phyloP scores from a whole-genome alignment of 2,113 vertebrate species.

The Sigmodon hispidus region DNA sequence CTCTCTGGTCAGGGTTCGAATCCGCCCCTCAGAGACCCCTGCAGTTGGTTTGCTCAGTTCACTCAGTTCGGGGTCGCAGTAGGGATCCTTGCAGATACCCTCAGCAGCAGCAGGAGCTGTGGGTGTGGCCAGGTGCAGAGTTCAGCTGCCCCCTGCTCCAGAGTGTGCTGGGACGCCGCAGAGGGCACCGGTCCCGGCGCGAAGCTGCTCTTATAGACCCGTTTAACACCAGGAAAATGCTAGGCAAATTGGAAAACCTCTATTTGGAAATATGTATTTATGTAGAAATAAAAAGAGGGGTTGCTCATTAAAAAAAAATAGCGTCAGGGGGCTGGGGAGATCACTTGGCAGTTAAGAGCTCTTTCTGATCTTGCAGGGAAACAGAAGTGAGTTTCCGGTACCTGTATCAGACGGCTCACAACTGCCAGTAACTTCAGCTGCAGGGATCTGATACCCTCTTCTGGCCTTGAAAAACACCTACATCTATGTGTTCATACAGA shows the following conservation, averaged over 20 bases:
- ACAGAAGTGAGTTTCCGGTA: neutral
- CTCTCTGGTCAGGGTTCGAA: no score
- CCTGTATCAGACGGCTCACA: neutral
- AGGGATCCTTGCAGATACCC: no score
- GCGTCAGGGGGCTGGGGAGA: neutral
- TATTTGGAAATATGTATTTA: neutral
- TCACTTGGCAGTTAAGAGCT: neutral
- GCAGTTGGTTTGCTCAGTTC: no score
- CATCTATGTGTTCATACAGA: neutral
- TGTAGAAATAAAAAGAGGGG: neutral
- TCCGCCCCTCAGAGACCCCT: no score
- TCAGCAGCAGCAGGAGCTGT: no score
- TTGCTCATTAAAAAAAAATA: conserved; percentile 31
- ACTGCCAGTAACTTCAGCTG: neutral
- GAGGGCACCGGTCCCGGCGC: no score
- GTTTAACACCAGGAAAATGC: neutral
- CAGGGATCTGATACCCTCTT: neutral
- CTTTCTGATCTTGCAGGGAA: neutral
- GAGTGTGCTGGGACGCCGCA: no score
- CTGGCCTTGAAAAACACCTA: neutral
- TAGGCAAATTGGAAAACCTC: neutral
- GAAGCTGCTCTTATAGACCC: neutral
- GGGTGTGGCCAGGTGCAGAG: no score
- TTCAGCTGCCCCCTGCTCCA: no score
- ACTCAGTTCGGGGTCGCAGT: no score